Evolutionary conservation across 1,140 invertebrate genomes (phyloP), one percentile per base, ranked within the genome.

Genomic region (Pseudomyrmex concolor): DNA sequence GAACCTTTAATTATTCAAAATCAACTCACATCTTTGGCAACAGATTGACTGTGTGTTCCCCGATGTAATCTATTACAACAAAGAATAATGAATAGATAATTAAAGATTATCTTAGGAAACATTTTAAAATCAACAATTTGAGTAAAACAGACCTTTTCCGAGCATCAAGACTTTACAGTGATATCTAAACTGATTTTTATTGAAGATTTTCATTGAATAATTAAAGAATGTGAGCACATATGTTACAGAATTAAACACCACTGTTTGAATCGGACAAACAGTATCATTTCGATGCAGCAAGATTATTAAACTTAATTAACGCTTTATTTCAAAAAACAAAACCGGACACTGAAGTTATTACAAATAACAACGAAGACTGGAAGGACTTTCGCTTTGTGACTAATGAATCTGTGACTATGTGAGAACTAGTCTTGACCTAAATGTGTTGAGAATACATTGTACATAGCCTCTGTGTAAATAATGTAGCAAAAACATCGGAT

Each of bases 391-490:
- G 10, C 50, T 74, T 68, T 55, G 34, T 34, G 34, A 34, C 34
- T 55, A 66, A 66, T 80, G 19, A 70, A 19, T 87, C 64, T 62
- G 86, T 63, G 15, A 25, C 45, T 48, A 57, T 34, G 0, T 5
- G 5, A 34, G 34, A 34, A 82, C 78, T 78, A 84, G 68, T 50
- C 72, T 83, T 66, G 70, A 82, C 57, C 51, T 43, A 19, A 62
- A 74, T 68, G 50, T 57, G 25, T 60, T 68, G 64, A 80, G 48
- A 88, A 83, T 25, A 84, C 19, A 67, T 81, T 90, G 90, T 91
- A 91, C 73, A 91, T 91, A 91, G 73, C 66, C 63, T 80, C 74
- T 73, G 83, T 91, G 90, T 91, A 91, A 89, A 91, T 91, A 91
- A 86, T 73, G 76, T 90, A 90, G 87, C 81, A 85, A 86, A 85